A percentile compares a stretch with the other conserved stretches of the same genome.
These are phyloP conservation scores for Leptodirus hochenwartii DNA, from an alignment of 2,888 invertebrate genomes.

Conservation along the genomic window DNA sequence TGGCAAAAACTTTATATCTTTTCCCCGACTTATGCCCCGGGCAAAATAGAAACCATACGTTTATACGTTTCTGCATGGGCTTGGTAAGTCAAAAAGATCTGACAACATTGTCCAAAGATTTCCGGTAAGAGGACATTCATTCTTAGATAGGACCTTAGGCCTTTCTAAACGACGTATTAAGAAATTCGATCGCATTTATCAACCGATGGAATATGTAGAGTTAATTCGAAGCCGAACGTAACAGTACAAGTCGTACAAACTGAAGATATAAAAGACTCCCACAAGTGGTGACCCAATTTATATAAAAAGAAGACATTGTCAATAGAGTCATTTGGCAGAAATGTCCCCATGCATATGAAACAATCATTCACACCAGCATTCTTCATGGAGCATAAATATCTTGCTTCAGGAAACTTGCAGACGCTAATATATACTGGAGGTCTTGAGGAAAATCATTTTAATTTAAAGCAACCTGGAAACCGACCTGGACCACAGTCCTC, in stretches of 20 bases:
- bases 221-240: constrained; percentile 1
- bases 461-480: constrained; percentile 6
- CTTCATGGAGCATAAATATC: constrained; percentile 5
- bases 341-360: not conserved
- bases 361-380: constrained; percentile 6
- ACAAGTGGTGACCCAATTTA: constrained; percentile 4
- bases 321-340: constrained; percentile 5
- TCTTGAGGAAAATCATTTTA: constrained; percentile 4
- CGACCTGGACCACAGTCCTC: constrained; percentile 1
- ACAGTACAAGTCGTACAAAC: constrained; percentile 5
- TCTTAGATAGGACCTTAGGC: constrained; percentile 6
- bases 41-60: constrained; percentile 8
- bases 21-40: constrained; percentile 8
- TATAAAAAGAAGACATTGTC: constrained; percentile 3
- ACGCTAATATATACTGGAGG: constrained; percentile 3
- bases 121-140: constrained; percentile 5
- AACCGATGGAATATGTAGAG: constrained; percentile 6
- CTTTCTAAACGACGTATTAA: constrained; percentile 5
- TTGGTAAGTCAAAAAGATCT: constrained; percentile 5
- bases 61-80: constrained; percentile 7
- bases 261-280: no score
- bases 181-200: constrained; percentile 5
- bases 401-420: constrained; percentile 3
- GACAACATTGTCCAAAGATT: constrained; percentile 6
- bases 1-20: constrained; percentile 6